Conservation (phyloP, 2,113 vertebrate genomes). For the Percopsis transmontana region DNA sequence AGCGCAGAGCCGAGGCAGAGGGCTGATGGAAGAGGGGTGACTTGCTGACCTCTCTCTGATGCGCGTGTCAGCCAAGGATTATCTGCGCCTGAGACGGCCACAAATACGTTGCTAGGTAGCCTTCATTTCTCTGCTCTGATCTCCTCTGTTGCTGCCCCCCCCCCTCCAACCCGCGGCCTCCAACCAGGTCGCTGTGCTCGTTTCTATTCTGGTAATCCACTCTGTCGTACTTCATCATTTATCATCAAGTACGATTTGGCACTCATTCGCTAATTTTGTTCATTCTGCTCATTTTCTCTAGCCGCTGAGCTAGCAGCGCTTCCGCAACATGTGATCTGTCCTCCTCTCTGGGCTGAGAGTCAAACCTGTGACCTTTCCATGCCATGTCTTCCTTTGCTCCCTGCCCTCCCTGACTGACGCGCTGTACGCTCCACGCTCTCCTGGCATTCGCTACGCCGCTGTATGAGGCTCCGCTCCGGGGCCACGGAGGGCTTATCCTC, state of each 20-base stretch:
- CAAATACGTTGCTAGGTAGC: background rate
- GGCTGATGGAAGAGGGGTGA: constrained; percentile 62
- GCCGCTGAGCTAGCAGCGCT: no score
- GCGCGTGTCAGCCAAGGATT: constrained; percentile 57
- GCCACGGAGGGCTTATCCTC: constrained; percentile 35
- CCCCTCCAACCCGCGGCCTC: no score
- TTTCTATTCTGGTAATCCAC: background rate
- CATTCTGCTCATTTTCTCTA: no score
- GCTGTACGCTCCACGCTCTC: constrained; percentile 10
- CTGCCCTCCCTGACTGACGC: constrained; percentile 12
- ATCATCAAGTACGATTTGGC: no score
- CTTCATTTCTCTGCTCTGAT: constrained; percentile 5
- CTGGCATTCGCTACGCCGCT: constrained; percentile 23
- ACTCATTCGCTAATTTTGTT: no score
- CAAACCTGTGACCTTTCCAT: constrained; percentile 4
- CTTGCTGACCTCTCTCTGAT: constrained; percentile 62
- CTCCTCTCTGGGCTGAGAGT: constrained; percentile 7
- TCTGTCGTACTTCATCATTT: no score
- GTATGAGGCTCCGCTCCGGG: constrained; percentile 47
- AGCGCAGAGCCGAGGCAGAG: constrained; percentile 51
- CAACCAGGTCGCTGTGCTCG: background rate
- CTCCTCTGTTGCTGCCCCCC: background rate
- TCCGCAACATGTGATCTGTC: no score
- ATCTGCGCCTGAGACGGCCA: constrained; percentile 31
- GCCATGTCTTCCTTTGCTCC: constrained; percentile 46